Conservation (phyloP, 2,888 invertebrate species). For the Sinohyriopsis cumingii region DNA sequence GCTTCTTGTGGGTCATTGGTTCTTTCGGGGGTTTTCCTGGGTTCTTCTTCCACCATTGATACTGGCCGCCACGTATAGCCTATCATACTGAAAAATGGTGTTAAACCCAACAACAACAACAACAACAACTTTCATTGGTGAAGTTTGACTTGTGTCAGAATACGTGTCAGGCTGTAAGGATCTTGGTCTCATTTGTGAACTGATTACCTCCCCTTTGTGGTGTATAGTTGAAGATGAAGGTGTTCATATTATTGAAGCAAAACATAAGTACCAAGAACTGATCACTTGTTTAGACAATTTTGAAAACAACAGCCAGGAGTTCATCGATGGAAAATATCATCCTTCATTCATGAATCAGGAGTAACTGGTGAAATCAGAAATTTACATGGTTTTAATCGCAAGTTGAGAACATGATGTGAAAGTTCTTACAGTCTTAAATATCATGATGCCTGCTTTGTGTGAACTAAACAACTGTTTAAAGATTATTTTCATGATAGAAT, state of each 20-base stretch:
- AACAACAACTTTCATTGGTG: too few species aligned
- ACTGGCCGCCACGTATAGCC: too few species aligned
- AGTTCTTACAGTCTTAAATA: not conserved
- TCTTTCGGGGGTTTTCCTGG: too few species aligned
- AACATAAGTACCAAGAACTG: conserved; percentile 11
- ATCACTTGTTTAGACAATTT: conserved; percentile 7
- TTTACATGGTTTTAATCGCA: too few species aligned
- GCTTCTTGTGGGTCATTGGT: too few species aligned
- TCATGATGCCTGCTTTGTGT: not conserved
- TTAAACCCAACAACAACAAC: too few species aligned
- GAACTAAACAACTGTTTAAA: not conserved
- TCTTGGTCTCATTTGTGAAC: conserved; percentile 21
- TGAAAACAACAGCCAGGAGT: not conserved
- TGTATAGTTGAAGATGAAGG: not conserved
- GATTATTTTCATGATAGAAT: too few species aligned
- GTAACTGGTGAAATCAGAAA: not conserved
- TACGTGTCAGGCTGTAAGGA: conserved; percentile 38
- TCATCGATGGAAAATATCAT: conserved; percentile 6
- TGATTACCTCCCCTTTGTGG: conserved; percentile 25
- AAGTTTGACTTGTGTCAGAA: too few species aligned
- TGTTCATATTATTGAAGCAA: conserved; percentile 13
- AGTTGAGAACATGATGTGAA: not conserved
- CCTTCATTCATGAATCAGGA: not conserved
- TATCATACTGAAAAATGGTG: too few species aligned
- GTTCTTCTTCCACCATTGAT: too few species aligned